Evolutionary conservation across 2,888 invertebrate genomes (phyloP).

Genomic region (Cyclophora albipunctata): DNA sequence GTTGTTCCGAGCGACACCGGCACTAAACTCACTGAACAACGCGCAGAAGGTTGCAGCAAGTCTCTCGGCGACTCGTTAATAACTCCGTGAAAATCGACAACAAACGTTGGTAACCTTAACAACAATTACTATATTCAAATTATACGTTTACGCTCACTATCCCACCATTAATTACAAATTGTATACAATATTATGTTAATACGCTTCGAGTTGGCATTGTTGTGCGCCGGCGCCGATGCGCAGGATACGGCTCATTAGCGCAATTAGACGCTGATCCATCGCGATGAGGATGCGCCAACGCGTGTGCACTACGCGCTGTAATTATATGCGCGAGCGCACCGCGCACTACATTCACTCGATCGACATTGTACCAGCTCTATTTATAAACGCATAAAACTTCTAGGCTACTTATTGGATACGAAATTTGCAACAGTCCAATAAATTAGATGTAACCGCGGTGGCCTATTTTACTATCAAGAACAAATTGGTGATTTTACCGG

Average conservation of each 20-base stretch:
- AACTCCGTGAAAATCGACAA: too few species aligned
- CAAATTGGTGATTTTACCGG: slow-evolving; percentile 25
- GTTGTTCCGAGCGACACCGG: slow-evolving; percentile 21
- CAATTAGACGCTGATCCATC: slow-evolving; percentile 57
- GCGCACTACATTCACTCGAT: background rate
- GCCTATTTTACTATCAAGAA: slow-evolving; percentile 29
- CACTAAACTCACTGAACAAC: slow-evolving; percentile 16
- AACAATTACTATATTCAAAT: too few species aligned
- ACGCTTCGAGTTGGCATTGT: background rate
- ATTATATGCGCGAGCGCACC: slow-evolving; percentile 5
- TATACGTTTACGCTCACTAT: background rate
- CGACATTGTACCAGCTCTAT: too few species aligned
- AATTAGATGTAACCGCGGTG: slow-evolving; percentile 17
- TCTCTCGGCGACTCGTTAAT: background rate
- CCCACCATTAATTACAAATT: background rate
- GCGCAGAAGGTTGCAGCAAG: background rate
- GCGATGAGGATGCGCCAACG: slow-evolving; percentile 25
- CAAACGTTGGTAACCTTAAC: too few species aligned
- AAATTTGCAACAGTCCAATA: slow-evolving; percentile 19
- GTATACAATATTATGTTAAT: background rate
- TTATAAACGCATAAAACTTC: background rate
- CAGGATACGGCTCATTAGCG: slow-evolving; percentile 58
- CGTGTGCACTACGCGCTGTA: slow-evolving; percentile 10
- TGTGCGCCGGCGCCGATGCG: slow-evolving; percentile 36
- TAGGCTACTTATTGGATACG: slow-evolving; percentile 2